Evolutionary conservation across 2,888 invertebrate species (phyloP), one percentile per base, ranked within the genome.

Genomic region (Notodonta ziczac): DNA sequence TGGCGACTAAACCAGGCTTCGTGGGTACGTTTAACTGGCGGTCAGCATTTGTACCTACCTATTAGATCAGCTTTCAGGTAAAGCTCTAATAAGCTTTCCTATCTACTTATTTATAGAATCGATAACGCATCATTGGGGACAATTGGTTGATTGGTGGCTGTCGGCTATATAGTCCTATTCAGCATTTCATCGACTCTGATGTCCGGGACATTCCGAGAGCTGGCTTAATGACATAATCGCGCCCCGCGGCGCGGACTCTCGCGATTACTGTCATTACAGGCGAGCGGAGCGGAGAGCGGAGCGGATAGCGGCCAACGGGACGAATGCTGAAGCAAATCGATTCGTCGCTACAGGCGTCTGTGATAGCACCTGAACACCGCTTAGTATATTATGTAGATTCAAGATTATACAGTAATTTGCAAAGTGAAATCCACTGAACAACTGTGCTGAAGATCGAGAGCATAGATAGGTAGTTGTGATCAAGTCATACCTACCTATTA

Each of bases 161-260:
- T 77, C 76, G 89, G 90, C 88, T 74, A 76, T 24, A 24, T 82
- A 72, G 74, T 80, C 74, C 77, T 81, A 72, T 75, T 74, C 80
- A 81, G 82, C 81, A 83, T 88, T 86, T 84, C 83, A 85, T 74
- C 83, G 78, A 71, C 73, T 78, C 76, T 76, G 83, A 83, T 86
- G 85, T 87, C 87, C 85, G 84, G 85, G 83, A 81, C 82, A 81
- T 80, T 80, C 75, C 72, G 74, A 80, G 75, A 76, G 77, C 73
- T 78, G 80, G 69, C 75, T 70, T 91, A 91, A 91, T 91, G 87
- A 87, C 85, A 88, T 92, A 90, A 92, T 89, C 87, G 76, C 64
- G 72, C 83, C 91, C 88, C 71, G 82, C 80, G 90, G 91, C 89
- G 72, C 75, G 71, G 1, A 77, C 74, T 73, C 16, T n/a, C 61